A percentile compares a stretch with the other conserved stretches of the same genome.
phyloP scores from a whole-genome alignment of 2,113 vertebrate species.

The Thalassarche chlororhynchos region DNA sequence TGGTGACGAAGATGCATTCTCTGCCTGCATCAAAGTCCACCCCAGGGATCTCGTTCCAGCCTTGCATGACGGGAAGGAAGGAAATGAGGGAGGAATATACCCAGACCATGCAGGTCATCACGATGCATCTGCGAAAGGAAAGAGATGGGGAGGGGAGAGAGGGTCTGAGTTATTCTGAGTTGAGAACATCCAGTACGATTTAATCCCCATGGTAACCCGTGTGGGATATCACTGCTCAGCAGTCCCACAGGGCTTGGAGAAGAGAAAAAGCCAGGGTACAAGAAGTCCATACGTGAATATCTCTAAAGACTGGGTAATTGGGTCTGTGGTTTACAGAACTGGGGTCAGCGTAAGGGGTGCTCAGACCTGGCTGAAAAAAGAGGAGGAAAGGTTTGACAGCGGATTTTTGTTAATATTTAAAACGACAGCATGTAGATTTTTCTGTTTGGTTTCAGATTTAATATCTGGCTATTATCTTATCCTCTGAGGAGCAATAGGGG shows the following conservation, averaged over 20 bases:
- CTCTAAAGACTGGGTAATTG: not conserved
- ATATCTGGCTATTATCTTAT: not conserved
- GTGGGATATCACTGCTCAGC: not conserved
- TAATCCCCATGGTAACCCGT: conserved; percentile 9
- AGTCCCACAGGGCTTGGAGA: not conserved
- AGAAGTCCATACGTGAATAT: rapidly evolving
- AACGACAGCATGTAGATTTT: not conserved
- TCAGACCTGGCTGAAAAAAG: not conserved
- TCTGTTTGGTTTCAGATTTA: not conserved
- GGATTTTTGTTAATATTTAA: not conserved
- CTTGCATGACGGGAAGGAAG: conserved; percentile 76
- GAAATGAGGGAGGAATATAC: conserved; percentile 76
- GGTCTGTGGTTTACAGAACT: not conserved
- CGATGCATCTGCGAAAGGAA: conserved; percentile 57
- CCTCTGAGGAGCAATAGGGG: not conserved
- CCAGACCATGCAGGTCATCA: conserved; percentile 76
- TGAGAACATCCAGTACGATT: not conserved
- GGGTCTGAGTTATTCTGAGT: not conserved
- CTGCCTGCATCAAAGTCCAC: conserved; percentile 58
- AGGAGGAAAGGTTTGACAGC: not conserved
- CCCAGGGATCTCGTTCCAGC: conserved; percentile 76
- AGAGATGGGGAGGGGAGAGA: not conserved
- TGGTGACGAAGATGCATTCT: conserved; percentile 77
- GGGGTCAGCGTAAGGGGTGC: not conserved
- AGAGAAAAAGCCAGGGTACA: not conserved